A percentile compares a stretch with the other conserved stretches of the same genome.
Conservation (phyloP, 2,888 invertebrate genomes). For the Muscina levida region DNA sequence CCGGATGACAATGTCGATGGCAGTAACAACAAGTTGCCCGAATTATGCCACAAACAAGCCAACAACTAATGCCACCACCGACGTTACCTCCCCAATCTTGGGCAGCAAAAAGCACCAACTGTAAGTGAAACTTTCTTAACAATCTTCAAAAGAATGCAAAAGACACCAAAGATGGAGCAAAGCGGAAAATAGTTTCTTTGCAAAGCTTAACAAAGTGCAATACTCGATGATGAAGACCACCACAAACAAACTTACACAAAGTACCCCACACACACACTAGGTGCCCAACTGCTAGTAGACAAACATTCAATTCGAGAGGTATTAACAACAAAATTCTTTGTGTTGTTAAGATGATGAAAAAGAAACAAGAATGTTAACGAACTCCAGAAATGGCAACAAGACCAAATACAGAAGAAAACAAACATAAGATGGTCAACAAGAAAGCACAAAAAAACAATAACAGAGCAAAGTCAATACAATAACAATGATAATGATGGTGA, state of each 20-base stretch:
- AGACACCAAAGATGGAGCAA: too few relatives aligned
- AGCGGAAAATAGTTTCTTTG: too few relatives aligned
- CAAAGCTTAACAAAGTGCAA: not conserved
- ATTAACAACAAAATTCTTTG: conserved; percentile 36
- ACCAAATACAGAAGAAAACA: conserved; percentile 8
- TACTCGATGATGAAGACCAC: not conserved
- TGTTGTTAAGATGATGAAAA: conserved; percentile 28
- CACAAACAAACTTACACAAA: too few relatives aligned
- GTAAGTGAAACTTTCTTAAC: too few relatives aligned
- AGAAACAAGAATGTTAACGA: conserved; percentile 49
- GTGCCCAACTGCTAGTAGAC: too few relatives aligned
- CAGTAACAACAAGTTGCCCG: conserved; percentile 18
- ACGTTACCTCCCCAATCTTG: too few relatives aligned
- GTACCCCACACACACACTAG: too few relatives aligned
- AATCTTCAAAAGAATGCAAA: too few relatives aligned
- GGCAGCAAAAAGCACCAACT: too few relatives aligned
- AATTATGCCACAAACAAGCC: conserved; percentile 12
- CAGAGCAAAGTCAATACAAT: conserved; percentile 15
- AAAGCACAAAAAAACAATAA: conserved; percentile 7
- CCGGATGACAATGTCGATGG: not conserved
- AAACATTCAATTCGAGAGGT: not conserved
- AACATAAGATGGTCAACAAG: not conserved
- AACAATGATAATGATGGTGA: conserved; percentile 1
- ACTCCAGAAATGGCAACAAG: conserved; percentile 47
- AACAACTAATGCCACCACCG: too few relatives aligned